phyloP scores from a whole-genome alignment of 2,888 invertebrate genomes.

The Meganola albula region DNA sequence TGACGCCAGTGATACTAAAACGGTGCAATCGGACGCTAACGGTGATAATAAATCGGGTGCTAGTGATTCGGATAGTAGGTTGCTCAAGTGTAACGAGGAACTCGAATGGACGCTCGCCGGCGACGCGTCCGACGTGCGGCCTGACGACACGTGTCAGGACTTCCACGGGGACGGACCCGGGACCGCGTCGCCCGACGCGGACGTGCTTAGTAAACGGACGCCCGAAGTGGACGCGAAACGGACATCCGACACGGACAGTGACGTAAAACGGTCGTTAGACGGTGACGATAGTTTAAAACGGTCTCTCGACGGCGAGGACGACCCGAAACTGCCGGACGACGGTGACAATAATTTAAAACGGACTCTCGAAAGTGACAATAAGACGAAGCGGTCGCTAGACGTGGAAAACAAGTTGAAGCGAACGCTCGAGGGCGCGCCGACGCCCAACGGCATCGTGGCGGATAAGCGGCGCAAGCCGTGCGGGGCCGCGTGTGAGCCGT shows the following conservation, averaged over 20 bases:
- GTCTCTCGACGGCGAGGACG: too few relatives aligned
- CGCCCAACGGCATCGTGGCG: constrained; percentile 79
- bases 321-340: constrained; percentile 29
- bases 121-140: constrained; percentile 35
- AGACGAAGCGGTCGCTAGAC: too few relatives aligned
- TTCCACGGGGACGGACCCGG: too few relatives aligned
- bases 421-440: constrained; percentile 62
- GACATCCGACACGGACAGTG: too few relatives aligned
- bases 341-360: constrained; percentile 54
- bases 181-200: background rate
- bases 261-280: too few relatives aligned
- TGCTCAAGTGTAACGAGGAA: constrained; percentile 56
- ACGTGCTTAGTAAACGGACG: background rate
- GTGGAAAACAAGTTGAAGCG: too few relatives aligned
- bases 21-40: constrained; percentile 55
- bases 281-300: too few relatives aligned
- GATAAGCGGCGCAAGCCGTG: constrained; percentile 82
- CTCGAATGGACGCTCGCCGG: constrained; percentile 64
- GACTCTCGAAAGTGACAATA: too few relatives aligned
- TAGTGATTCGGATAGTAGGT: constrained; percentile 59
- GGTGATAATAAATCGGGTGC: constrained; percentile 54
- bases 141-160: too few relatives aligned
- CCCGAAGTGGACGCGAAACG: too few relatives aligned
- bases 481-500: constrained; percentile 69
- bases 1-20: constrained; percentile 55